Base-by-base conservation (phyloP, 2,797 vertebrate species). In the Rhinoraja longicauda region DNA sequence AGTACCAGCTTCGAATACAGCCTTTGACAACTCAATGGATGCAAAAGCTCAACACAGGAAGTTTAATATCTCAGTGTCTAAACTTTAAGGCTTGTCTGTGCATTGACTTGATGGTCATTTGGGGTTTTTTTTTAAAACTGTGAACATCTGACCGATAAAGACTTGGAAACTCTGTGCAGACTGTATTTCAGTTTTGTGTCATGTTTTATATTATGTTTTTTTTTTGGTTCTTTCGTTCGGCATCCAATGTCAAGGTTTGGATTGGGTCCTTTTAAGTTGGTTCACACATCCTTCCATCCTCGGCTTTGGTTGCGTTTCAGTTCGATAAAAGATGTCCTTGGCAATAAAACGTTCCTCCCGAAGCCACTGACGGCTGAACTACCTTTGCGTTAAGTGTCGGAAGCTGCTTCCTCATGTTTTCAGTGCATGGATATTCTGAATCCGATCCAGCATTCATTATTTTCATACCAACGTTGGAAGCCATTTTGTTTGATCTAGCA, bases 341-440 rank as follows among this genome's bases (percentile, higher is more conserved):
- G 97, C 98, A 99, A 98, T 99, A 98, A 99, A 98, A 98, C 97
- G 96, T 98, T 98, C 97, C 98, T 98, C 97, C 98, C 97, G 97
- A 98, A 97, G 93, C 94, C 94, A 95, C 9, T 95, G 93, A 95
- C 95, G 94, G 93, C 95, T 93, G 93, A 77, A 67, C 73, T 78
- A 81, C n/a, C 62, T 32, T 77, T 79, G n/a, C 62, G 10, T 62
- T 75, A 53, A 32, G 70, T 8, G 36, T 45, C 70, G 91, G 29
- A 73, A 73, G 90, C 90, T 45, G 36, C 36, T 15, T 91, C 73
- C 29, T 88, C 84, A 64, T 64, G 84, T 64, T 64, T 88, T 64
- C 84, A 19, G 84, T 9, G 88, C 59, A 17, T 6, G 45, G 45
- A 53, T 53, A 53, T 53, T 53, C 45, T 53, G 45, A 53, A 5